These are phyloP conservation scores for Chelonoidis abingdonii DNA, from an alignment of 2,113 vertebrate species.

Conservation along the genomic window DNA sequence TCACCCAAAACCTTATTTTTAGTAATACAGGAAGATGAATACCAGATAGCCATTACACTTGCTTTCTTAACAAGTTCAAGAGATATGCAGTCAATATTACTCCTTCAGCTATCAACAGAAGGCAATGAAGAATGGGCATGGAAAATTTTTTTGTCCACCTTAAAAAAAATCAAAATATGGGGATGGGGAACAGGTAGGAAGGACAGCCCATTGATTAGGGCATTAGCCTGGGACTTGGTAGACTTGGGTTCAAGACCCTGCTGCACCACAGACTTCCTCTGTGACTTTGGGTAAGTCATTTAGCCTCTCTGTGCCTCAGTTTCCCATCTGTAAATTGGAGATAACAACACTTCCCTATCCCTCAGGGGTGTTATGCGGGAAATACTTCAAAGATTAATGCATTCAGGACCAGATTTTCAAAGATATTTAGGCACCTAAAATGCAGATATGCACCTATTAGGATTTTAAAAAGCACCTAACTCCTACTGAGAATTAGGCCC, in stretches of 20 bases:
- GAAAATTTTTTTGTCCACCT: background rate
- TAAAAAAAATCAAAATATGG: background rate
- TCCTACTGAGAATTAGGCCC: background rate
- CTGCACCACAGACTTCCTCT: background rate
- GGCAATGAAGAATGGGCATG: background rate
- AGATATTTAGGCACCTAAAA: background rate
- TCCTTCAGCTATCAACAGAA: background rate
- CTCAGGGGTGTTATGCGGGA: background rate
- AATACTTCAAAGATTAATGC: background rate
- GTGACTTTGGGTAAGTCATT: background rate
- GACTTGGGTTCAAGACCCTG: background rate
- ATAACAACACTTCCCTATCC: background rate
- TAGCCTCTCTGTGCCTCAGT: background rate
- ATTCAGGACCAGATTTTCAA: background rate
- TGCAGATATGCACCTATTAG: background rate
- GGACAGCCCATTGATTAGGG: background rate
- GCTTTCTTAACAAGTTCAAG: background rate
- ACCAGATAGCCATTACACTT: background rate
- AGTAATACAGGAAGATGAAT: rapidly evolving
- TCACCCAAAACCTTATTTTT: background rate
- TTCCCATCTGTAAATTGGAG: background rate
- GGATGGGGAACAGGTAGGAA: background rate
- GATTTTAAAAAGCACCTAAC: background rate
- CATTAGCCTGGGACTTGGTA: background rate
- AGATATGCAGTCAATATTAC: background rate